Evolutionary conservation across 2,113 vertebrate genomes (phyloP), one percentile per base, ranked within the genome.

Genomic region (Cygnus atratus): DNA sequence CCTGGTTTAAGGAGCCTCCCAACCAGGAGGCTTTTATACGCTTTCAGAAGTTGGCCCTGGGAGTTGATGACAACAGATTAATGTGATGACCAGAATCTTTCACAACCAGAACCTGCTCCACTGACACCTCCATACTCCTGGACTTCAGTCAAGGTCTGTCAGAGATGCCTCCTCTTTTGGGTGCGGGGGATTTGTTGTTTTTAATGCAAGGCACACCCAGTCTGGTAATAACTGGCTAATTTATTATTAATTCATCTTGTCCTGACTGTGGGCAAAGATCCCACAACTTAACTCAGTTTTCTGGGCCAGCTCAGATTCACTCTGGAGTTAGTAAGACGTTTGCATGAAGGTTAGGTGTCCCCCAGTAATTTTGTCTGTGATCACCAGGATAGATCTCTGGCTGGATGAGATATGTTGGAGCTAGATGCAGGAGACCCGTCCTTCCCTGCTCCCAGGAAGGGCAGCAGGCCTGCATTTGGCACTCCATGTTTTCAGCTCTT

Each of bases 21-120:
- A 0, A 11, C 14, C 0, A 37, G 24, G 33, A 88, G 41, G 58
- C 84, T 95, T 92, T 93, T 96, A 96, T 96, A 96, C 0, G 13
- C 74, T 52, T 86, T 50, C 58, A 35, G 86, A 77, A 89, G 66
- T 59, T 82, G 84, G n/a, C 81, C 92, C 88, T 4, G 0, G 52
- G 35, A 86, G 62, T 54, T 33, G 91, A 88, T 93, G 94, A 78
- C 91, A 92, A 87, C 88, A 50, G 92, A 72, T 85, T 88, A 92
- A 95, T 66, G 59, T 87, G 82, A 93, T 88, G 91, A 93, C 94
- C 96, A 80, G 88, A 79, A 90, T 92, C 96, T 96, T 96, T 96
- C 96, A 92, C 95, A 96, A 96, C 67, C 67, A 43, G 93, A 93
- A 96, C 83, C 62, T 84, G 92, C 95, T 90, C 70, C 78, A 18